A percentile compares a stretch with the other conserved stretches of the same genome.
These are phyloP conservation scores for Choristoneura rosaceana DNA, from an alignment of 2,888 invertebrate genomes.

Conservation along the genomic window DNA sequence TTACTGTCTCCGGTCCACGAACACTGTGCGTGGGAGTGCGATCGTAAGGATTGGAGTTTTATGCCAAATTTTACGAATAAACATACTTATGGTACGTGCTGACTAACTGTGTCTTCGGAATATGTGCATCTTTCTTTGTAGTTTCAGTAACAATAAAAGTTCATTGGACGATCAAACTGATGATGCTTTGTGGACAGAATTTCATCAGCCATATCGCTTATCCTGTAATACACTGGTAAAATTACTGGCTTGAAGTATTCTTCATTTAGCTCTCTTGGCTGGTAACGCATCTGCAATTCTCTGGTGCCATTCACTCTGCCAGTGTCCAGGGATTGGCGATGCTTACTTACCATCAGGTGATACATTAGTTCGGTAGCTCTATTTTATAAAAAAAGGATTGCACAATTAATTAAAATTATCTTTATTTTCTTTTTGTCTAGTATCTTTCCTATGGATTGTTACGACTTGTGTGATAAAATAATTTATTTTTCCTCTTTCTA, in stretches of 20 bases:
- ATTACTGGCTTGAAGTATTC: too few relatives aligned
- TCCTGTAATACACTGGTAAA: too few relatives aligned
- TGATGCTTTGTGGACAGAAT: not conserved
- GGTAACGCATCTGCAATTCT: too few relatives aligned
- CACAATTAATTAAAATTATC: not conserved
- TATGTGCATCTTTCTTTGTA: not conserved
- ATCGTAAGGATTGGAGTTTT: not conserved
- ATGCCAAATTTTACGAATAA: constrained; percentile 7
- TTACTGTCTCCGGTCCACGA: constrained; percentile 7
- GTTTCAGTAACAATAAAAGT: not conserved
- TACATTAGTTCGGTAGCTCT: too few relatives aligned
- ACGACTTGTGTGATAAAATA: too few relatives aligned
- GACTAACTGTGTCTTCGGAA: not conserved
- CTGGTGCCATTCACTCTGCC: too few relatives aligned
- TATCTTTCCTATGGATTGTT: not conserved
- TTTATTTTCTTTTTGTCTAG: not conserved
- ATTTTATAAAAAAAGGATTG: too few relatives aligned
- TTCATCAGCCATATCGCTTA: not conserved
- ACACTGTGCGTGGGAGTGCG: constrained; percentile 13
- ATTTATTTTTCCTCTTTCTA: not conserved
- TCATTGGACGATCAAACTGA: not conserved
- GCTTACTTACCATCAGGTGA: too few relatives aligned
- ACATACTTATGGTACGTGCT: not conserved
- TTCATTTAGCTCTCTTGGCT: too few relatives aligned
- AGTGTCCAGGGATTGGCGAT: too few relatives aligned